Evolutionary conservation across 2,113 vertebrate genomes (phyloP), one percentile per base, ranked within the genome.

Genomic region (Hippocampus zosterae): DNA sequence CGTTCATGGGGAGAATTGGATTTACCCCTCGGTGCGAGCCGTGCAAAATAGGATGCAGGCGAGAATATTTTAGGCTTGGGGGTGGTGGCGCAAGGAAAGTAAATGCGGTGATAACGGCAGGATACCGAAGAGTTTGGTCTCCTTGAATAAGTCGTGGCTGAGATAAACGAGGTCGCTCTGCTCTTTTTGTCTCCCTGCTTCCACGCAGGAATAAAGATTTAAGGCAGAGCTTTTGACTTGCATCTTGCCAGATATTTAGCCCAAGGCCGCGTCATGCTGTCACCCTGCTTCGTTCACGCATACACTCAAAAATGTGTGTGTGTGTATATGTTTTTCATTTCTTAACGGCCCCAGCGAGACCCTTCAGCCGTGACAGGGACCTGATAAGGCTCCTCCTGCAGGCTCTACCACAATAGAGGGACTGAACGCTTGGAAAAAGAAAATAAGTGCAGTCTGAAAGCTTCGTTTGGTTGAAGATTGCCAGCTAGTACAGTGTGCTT

Each of bases 361-460:
- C 74, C 75, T 66, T 89, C 79, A 86, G 72, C 86, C 42, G 56
- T 89, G 86, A 88, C 85, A 78, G 73, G 84, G 81, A 84, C 85
- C 76, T 73, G 89, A 88, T 86, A 77, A 86, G 79, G 67, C 83
- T 76, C 55, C 83, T 76, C 55, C 72, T 62, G 73, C 76, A 70
- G 68, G 67, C 68, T 55, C 62, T 42, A 69, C 68, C 66, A 71
- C 74, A 72, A 69, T 70, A 61, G 59, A 79, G 68, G 25, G 63
- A 69, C 68, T 61, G 42, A 72, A 62, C n/a, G 64, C 21, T n/a
- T 13, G 12, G 69, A 52, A 59, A 23, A 65, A 27, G 68, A 74
- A 79, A 42, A 60, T 7, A 59, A 67, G 69, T 37, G 40, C 63
- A 25, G 18, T 21, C 53, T 55, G 60, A 71, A 65, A 50, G 53